These are phyloP conservation scores for Hylaeus anthracinus DNA, from an alignment of 1,140 invertebrate genomes.

Conservation along the genomic window DNA sequence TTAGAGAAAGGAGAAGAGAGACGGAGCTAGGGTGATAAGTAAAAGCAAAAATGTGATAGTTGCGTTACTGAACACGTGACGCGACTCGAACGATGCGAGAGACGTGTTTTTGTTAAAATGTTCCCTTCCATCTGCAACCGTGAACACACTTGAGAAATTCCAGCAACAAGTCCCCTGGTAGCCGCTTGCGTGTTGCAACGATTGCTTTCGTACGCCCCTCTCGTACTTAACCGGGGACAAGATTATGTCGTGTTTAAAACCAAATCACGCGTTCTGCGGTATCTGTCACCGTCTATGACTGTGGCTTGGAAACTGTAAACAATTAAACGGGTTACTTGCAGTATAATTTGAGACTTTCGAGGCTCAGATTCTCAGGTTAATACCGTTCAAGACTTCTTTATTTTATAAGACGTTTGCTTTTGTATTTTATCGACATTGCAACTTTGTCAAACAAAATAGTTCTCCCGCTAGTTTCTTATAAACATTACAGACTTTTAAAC, in stretches of 20 bases:
- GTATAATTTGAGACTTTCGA: background rate
- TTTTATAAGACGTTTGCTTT: too few relatives aligned
- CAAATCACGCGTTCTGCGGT: background rate
- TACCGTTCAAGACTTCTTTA: background rate
- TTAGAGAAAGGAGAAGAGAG: background rate
- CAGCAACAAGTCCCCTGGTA: background rate
- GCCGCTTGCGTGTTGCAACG: background rate
- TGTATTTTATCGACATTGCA: too few relatives aligned
- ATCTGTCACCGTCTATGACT: background rate
- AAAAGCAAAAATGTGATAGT: conserved; percentile 76
- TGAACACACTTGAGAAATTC: background rate
- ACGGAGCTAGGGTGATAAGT: conserved; percentile 21
- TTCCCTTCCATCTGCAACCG: conserved; percentile 16
- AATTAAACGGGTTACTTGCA: background rate
- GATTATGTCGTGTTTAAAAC: conserved; percentile 16
- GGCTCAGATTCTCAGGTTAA: background rate
- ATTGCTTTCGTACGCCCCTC: conserved; percentile 48
- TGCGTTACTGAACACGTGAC: conserved; percentile 63
- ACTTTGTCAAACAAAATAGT: too few relatives aligned
- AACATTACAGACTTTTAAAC: too few relatives aligned
- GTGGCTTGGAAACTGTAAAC: background rate
- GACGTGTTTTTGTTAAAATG: conserved; percentile 41
- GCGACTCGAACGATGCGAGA: conserved; percentile 63
- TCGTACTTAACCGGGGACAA: conserved; percentile 61
- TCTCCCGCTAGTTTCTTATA: too few relatives aligned